phyloP scores from a whole-genome alignment of 2,888 invertebrate species.

The Plutella xylostella region DNA sequence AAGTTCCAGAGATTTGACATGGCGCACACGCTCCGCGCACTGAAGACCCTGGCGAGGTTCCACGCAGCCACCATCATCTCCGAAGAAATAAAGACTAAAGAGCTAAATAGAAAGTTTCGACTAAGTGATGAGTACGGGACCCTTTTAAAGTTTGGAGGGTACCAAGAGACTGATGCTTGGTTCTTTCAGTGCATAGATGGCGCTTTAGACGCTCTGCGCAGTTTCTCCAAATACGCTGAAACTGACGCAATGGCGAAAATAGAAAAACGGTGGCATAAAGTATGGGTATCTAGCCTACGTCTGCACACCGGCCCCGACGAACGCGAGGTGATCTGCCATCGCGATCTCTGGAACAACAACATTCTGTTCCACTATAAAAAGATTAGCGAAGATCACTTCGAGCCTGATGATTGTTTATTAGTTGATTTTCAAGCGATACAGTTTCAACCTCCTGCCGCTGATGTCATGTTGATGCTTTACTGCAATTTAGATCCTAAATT shows the following conservation, averaged over 20 bases:
- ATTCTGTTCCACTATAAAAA: constrained; percentile 62
- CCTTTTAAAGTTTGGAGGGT: constrained; percentile 33
- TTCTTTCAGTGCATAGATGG: constrained; percentile 46
- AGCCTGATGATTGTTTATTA: constrained; percentile 69
- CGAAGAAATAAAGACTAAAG: constrained; percentile 49
- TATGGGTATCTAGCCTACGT: constrained; percentile 41
- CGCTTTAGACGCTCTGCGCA: constrained; percentile 38
- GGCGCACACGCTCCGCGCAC: constrained; percentile 51
- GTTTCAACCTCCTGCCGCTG: constrained; percentile 75
- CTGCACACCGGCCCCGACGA: constrained; percentile 29
- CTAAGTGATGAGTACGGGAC: constrained; percentile 37
- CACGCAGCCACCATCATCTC: constrained; percentile 65
- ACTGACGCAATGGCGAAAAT: constrained; percentile 26
- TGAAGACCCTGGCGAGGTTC: constrained; percentile 56
- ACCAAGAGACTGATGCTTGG: constrained; percentile 35
- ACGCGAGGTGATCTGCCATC: constrained; percentile 68
- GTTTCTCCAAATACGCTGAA: constrained; percentile 37
- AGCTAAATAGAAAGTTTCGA: constrained; percentile 27
- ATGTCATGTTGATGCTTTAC: constrained; percentile 68
- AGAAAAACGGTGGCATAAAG: constrained; percentile 33
- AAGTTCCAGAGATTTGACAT: constrained; percentile 52
- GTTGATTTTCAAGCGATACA: constrained; percentile 78
- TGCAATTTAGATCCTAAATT: constrained; percentile 60
- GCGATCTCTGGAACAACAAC: constrained; percentile 75
- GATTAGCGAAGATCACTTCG: constrained; percentile 20